These are phyloP conservation scores for Anguilla marmorata DNA, from an alignment of 2,797 vertebrate species.

Conservation along the genomic window DNA sequence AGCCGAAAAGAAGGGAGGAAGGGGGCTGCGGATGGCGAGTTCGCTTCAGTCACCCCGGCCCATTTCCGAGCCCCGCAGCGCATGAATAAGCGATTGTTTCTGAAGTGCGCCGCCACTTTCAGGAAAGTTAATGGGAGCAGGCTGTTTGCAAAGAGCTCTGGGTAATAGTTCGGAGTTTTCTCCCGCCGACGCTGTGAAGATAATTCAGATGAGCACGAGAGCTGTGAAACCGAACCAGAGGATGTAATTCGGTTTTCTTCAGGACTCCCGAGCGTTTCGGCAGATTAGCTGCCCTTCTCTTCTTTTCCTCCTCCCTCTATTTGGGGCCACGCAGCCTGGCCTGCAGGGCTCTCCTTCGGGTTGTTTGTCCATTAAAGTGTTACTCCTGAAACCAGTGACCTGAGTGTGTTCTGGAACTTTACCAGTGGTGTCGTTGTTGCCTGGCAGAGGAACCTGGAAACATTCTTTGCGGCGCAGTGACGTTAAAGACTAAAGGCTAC, in stretches of 20 bases:
- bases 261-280: not conserved
- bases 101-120: not conserved
- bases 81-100: not conserved
- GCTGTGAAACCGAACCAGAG: not conserved
- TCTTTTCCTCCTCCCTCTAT: not conserved
- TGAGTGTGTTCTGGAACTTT: not conserved
- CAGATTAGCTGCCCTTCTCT: not conserved
- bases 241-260: constrained; percentile 8
- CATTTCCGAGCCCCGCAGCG: not conserved
- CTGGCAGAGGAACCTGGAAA: not conserved
- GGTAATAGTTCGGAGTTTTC: not conserved
- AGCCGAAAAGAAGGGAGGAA: not conserved
- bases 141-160: not conserved
- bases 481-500: not conserved
- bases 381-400: not conserved
- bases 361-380: not conserved
- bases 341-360: not conserved
- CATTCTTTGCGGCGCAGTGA: not conserved
- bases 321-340: not conserved
- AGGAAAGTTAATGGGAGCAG: not conserved
- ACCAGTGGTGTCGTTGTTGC: no score
- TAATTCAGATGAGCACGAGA: not conserved
- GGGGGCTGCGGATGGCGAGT: not conserved
- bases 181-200: not conserved
- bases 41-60: not conserved